phyloP scores from a whole-genome alignment of 2,888 invertebrate species.

The Lepetodrilus schrolli region DNA sequence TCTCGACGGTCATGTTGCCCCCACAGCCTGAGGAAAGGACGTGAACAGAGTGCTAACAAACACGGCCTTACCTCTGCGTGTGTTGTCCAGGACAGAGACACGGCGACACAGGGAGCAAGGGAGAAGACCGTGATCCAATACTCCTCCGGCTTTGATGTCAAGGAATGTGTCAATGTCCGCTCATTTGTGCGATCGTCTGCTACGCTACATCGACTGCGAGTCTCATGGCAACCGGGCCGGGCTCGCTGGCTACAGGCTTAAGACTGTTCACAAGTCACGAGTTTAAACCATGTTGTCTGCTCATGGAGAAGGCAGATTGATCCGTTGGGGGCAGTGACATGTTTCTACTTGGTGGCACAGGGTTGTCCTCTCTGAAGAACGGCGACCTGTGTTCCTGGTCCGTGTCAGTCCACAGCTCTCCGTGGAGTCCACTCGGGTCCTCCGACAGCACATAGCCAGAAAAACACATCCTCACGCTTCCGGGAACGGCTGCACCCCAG shows the following conservation, averaged over 20 bases:
- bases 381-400: too few species aligned
- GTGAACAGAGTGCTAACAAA: too few species aligned
- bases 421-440: too few species aligned
- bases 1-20: too few species aligned
- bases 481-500: too few species aligned
- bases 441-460: too few species aligned
- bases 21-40: too few species aligned
- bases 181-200: conserved; percentile 26
- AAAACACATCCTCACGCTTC: too few species aligned
- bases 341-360: not conserved
- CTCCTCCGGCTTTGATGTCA: conserved; percentile 2
- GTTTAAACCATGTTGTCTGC: not conserved
- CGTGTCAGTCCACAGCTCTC: too few species aligned
- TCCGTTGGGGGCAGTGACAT: not conserved
- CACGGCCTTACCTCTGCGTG: too few species aligned
- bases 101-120: not conserved
- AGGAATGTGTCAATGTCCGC: conserved; percentile 25
- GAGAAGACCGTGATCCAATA: not conserved
- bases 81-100: not conserved
- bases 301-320: not conserved
- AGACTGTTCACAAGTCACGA: conserved; percentile 4
- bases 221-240: conserved; percentile 17
- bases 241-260: conserved; percentile 2
- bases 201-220: conserved; percentile 25
- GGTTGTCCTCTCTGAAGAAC: too few species aligned